Evolutionary conservation across 2,888 invertebrate species (phyloP), one percentile per base, ranked within the genome.

Genomic region (Drosophila cognata): DNA sequence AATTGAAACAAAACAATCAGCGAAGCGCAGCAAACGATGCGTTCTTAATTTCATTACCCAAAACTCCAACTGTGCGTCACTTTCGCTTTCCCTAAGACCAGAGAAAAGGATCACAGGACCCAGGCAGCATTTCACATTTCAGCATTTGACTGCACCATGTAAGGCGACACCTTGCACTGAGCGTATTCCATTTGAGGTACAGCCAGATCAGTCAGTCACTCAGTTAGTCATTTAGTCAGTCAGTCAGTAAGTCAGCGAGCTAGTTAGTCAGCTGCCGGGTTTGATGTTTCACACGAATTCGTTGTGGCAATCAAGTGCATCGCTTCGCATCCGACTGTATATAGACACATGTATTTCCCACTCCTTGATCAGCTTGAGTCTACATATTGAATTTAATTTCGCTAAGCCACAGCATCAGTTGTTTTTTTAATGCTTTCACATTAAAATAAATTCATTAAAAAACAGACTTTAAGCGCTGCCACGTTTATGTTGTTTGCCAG

Each of bases 1-100:
- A 84, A 85, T 88, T 86, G 79, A 84, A 87, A 88, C 79, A 90
- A 91, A 91, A 91, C 90, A 91, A 91, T 91, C 90, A 86, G 77
- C 82, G 88, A 58, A 73, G 85, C 85, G 87, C 81, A 84, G 81
- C 84, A 74, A 85, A 83, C 85, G 87, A 82, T 83, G 91, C 91
- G 90, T 89, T 83, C 83, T 90, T 88, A 91, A 91, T 91, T 82
- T 81, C 84, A 88, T 91, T 84, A 86, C 87, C 77, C 82, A 69
- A 80, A 52, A 71, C 80, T 82, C 80, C 79, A 77, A 81, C 81
- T 81, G 81, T 71, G 81, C 78, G 62, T 79, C 88, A 88, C 87
- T 89, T 89, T 89, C 85, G 78, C 81, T 88, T 88, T 87, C 67
- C 29, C 55, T 35, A 58, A 8, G 51, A 55, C 28, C 55, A 55